Conservation (phyloP, 92 coral and sea anemone species). For the Actinostola sp. region DNA sequence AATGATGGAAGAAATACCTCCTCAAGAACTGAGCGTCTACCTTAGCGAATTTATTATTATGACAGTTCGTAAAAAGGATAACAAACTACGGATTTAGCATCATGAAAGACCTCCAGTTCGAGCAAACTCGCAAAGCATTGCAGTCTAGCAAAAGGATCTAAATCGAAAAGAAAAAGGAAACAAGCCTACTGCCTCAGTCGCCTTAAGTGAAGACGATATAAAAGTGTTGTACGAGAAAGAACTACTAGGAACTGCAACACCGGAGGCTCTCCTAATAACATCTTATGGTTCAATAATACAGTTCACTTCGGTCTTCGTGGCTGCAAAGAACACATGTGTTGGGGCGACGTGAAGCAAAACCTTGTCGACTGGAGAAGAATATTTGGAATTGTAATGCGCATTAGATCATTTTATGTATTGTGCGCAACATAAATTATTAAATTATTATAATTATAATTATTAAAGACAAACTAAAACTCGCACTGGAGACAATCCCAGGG, state of each 20-base stretch:
- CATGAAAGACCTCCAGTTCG: conserved; percentile 25
- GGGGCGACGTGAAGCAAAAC: conserved; percentile 40
- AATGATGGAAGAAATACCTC: conserved; percentile 5
- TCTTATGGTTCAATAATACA: conserved; percentile 33
- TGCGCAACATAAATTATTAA: no score
- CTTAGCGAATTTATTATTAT: conserved; percentile 13
- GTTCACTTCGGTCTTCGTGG: conserved; percentile 41
- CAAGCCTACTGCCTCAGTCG: conserved; percentile 42
- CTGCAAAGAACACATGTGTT: conserved; percentile 48
- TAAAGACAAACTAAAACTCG: conserved; percentile 37
- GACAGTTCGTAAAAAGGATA: conserved; percentile 9
- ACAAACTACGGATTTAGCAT: conserved; percentile 13
- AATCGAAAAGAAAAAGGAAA: conserved; percentile 41
- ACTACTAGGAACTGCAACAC: conserved; percentile 27
- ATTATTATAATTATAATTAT: no score
- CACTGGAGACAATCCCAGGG: no score
- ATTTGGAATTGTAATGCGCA: no score
- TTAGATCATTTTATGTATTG: no score
- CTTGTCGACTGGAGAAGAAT: conserved; percentile 23
- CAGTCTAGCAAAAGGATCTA: conserved; percentile 34
- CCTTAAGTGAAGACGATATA: conserved; percentile 30
- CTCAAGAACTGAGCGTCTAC: not conserved
- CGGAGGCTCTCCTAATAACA: conserved; percentile 39
- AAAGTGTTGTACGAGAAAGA: conserved; percentile 20
- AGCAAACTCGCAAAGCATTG: conserved; percentile 10